Conservation (phyloP, 2,797 vertebrate species). For the Tokudaia muenninki region DNA sequence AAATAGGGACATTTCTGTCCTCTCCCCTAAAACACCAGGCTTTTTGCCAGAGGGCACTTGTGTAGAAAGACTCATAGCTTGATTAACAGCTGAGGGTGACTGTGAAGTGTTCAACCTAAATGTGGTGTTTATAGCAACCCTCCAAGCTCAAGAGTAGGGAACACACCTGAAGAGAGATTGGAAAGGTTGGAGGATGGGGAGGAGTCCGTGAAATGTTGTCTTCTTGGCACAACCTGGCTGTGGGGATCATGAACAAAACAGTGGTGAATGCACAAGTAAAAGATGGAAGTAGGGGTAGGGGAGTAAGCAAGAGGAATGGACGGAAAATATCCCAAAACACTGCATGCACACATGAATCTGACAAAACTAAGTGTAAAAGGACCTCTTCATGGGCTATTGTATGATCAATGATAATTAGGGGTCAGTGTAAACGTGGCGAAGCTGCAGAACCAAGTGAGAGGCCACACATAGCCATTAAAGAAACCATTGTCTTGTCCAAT, state of each 20-base stretch:
- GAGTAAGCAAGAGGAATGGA: not conserved
- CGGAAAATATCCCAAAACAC: not conserved
- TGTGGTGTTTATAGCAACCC: not conserved
- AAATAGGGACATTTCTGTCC: not conserved
- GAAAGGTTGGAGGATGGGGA: not conserved
- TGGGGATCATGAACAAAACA: not conserved
- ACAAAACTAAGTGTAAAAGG: not conserved
- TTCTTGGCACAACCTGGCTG: not conserved
- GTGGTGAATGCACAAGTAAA: not conserved
- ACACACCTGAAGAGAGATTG: not conserved
- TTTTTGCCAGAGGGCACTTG: not conserved
- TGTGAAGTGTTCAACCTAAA: not conserved
- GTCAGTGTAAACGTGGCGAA: not conserved
- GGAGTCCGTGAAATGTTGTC: not conserved
- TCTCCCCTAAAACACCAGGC: not conserved
- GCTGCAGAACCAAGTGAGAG: not conserved
- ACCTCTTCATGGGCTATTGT: not conserved
- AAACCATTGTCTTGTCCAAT: not conserved
- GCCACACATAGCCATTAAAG: not conserved
- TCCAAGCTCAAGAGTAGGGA: not conserved
- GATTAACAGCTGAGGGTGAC: not conserved
- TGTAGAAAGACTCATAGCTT: not conserved
- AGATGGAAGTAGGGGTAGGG: not conserved
- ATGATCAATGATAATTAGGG: not conserved
- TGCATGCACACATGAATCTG: not conserved